phyloP scores from a whole-genome alignment of 2,113 vertebrate species.

The Ginglymostoma cirratum region DNA sequence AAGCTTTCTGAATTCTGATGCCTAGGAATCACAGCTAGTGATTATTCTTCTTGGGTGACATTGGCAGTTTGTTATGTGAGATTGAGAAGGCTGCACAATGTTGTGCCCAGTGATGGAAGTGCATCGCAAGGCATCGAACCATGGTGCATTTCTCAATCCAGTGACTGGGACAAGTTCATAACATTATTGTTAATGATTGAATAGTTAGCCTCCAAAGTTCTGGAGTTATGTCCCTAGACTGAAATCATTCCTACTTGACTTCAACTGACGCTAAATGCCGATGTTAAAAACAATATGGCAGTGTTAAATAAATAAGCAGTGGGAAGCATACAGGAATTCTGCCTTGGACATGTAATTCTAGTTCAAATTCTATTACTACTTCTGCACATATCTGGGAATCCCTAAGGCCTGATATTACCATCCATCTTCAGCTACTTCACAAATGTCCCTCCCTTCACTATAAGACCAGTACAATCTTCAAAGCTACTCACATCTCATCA shows the following conservation, averaged over 20 bases:
- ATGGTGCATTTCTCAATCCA: background rate
- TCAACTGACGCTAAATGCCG: background rate
- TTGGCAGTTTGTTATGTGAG: background rate
- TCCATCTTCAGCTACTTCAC: too few relatives aligned
- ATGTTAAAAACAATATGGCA: background rate
- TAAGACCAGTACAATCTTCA: too few relatives aligned
- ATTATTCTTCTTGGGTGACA: background rate
- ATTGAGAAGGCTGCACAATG: background rate
- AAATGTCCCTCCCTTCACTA: too few relatives aligned
- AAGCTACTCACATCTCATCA: too few relatives aligned
- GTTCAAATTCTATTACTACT: background rate
- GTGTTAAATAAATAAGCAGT: background rate
- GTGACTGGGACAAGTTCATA: background rate
- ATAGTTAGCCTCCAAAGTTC: too few relatives aligned
- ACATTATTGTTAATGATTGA: background rate
- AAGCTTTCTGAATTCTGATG: background rate
- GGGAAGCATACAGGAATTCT: background rate
- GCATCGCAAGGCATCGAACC: background rate
- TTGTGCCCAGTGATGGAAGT: background rate
- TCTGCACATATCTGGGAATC: background rate
- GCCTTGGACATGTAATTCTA: background rate
- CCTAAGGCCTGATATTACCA: background rate
- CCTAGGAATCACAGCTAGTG: background rate
- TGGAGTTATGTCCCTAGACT: background rate
- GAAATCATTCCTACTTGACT: background rate